These are phyloP conservation scores for Microplitis deprimator DNA, from an alignment of 2,888 invertebrate species.

Conservation along the genomic window DNA sequence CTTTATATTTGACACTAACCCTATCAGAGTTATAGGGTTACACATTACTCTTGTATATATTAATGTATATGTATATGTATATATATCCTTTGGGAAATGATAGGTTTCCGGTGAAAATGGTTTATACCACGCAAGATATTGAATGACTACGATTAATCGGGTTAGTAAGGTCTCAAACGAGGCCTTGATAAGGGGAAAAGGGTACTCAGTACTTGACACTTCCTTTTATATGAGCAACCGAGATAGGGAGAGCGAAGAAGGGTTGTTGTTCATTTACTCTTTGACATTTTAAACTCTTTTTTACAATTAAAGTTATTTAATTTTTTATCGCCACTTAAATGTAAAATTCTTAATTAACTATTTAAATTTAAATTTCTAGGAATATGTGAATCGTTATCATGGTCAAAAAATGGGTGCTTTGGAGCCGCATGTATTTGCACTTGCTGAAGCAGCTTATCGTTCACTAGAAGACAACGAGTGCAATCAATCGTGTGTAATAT, in stretches of 20 bases:
- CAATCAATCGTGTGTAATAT: slow-evolving; percentile 90
- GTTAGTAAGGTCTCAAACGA: slow-evolving; percentile 49
- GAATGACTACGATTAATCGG: slow-evolving; percentile 61
- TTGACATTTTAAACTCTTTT: neutral
- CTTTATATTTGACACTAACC: slow-evolving; percentile 15
- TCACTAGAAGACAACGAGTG: slow-evolving; percentile 77
- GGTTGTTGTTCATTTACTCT: slow-evolving; percentile 1
- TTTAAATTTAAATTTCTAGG: slow-evolving; percentile 73
- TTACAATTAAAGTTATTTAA: neutral
- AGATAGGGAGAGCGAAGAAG: neutral
- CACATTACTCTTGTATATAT: slow-evolving; percentile 5
- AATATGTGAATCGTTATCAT: slow-evolving; percentile 86
- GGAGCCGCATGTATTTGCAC: slow-evolving; percentile 91
- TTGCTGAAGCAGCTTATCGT: slow-evolving; percentile 90
- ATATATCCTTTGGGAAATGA: slow-evolving; percentile 41
- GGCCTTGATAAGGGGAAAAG: slow-evolving; percentile 23
- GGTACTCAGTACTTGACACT: slow-evolving; percentile 30
- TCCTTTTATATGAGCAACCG: slow-evolving; percentile 8
- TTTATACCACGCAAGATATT: slow-evolving; percentile 49
- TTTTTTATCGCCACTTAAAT: slow-evolving; percentile 11
- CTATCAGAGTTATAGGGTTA: slow-evolving; percentile 36
- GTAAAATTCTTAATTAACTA: neutral
- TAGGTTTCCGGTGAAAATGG: slow-evolving; percentile 48
- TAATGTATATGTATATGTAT: neutral
- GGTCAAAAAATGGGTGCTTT: slow-evolving; percentile 85